phyloP scores from a whole-genome alignment of 2,888 invertebrate species.

The Oscheius sp. region DNA sequence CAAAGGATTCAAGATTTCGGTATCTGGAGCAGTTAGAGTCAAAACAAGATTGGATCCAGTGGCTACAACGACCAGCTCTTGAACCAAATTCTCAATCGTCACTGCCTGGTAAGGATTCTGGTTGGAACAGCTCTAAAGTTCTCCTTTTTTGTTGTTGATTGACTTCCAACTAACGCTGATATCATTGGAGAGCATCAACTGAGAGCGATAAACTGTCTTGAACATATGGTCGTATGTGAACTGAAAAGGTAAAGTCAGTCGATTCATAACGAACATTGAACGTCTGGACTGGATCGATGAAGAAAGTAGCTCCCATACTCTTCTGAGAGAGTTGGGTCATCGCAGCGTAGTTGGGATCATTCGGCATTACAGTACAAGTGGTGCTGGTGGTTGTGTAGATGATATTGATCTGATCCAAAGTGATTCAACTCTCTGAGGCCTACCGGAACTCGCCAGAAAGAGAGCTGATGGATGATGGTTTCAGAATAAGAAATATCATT shows the following conservation, averaged over 20 bases:
- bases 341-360: slow-evolving; percentile 46
- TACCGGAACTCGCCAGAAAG: slow-evolving; percentile 55
- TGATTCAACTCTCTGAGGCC: neutral
- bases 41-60: slow-evolving; percentile 37
- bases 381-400: slow-evolving; percentile 41
- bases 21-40: slow-evolving; percentile 37
- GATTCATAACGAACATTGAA: neutral
- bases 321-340: slow-evolving; percentile 32
- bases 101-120: slow-evolving; percentile 43
- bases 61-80: slow-evolving; percentile 45
- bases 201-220: slow-evolving; percentile 50
- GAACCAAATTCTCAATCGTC: slow-evolving; percentile 39
- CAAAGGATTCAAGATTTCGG: slow-evolving; percentile 11
- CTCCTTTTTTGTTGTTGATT: neutral
- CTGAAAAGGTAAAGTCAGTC: slow-evolving; percentile 18
- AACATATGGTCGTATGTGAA: slow-evolving; percentile 47
- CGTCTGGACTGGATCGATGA: too few relatives aligned
- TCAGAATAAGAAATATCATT: slow-evolving; percentile 47
- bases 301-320: slow-evolving; percentile 28
- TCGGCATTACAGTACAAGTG: slow-evolving; percentile 37
- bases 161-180: slow-evolving; percentile 21
- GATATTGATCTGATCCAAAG: slow-evolving; percentile 47
- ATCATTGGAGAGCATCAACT: slow-evolving; percentile 52
- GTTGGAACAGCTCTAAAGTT: slow-evolving; percentile 33
- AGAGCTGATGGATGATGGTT: slow-evolving; percentile 47